Evolutionary conservation across 2,797 vertebrate species (phyloP).

Genomic region (Nasua narica): DNA sequence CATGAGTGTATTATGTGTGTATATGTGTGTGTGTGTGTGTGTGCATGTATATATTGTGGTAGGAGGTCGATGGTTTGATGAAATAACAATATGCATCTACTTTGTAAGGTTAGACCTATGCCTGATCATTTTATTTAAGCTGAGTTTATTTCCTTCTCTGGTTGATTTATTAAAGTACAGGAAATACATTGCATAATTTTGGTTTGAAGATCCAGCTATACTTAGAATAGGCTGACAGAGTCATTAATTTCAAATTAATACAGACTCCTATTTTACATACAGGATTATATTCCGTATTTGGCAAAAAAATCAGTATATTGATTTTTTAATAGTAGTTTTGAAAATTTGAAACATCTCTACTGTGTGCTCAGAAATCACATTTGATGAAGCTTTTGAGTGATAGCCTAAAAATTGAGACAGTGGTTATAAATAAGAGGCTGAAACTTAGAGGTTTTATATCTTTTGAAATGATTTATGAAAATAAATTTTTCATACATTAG

Average conservation of each 20-base stretch:
- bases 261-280: background rate
- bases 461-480: slow-evolving; percentile 10
- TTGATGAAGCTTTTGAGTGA: background rate
- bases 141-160: background rate
- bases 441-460: background rate
- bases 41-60: background rate
- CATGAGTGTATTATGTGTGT: background rate
- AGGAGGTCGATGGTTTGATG: background rate
- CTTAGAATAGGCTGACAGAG: background rate
- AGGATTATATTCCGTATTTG: background rate
- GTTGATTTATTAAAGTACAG: background rate
- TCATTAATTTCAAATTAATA: slow-evolving; percentile 22
- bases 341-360: background rate
- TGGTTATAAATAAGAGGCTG: background rate
- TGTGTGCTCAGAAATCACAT: background rate
- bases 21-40: background rate
- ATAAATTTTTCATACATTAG: background rate
- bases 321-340: background rate
- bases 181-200: background rate
- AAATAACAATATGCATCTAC: background rate
- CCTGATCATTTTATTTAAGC: background rate
- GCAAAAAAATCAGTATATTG: background rate
- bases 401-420: background rate
- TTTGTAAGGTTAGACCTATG: background rate
- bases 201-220: background rate